These are phyloP conservation scores for Lipotes vexillifer DNA, from an alignment of 2,113 vertebrate genomes.

Conservation along the genomic window DNA sequence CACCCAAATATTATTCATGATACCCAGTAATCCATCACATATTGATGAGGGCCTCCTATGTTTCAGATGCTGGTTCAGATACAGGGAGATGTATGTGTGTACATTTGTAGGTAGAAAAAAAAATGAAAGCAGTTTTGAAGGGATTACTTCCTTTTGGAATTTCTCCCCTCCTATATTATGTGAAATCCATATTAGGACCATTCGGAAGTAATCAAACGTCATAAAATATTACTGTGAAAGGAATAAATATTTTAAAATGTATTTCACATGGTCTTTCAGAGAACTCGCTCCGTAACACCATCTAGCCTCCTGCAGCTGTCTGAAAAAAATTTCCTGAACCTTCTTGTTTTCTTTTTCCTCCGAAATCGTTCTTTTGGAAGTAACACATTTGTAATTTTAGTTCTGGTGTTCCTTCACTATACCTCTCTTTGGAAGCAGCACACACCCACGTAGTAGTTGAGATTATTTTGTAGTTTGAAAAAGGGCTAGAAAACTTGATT, in stretches of 20 bases:
- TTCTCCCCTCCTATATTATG: not conserved
- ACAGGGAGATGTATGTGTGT: fast-evolving
- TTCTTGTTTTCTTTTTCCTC: not conserved
- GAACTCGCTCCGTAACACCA: not conserved
- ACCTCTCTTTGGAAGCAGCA: not conserved
- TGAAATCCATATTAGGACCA: not conserved
- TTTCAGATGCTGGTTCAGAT: not conserved
- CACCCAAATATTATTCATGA: not conserved
- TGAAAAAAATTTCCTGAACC: not conserved
- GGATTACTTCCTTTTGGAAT: not conserved
- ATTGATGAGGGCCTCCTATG: not conserved
- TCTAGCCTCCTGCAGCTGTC: not conserved
- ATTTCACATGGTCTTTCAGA: not conserved
- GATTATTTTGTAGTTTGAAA: slow-evolving; percentile 11
- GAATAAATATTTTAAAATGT: not conserved
- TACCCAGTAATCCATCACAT: not conserved
- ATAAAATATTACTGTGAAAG: not conserved
- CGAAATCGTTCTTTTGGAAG: not conserved
- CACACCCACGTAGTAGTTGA: not conserved
- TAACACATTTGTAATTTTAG: not conserved
- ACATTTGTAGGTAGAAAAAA: not conserved
- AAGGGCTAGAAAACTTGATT: not conserved
- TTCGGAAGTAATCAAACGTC: not conserved
- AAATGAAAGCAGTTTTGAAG: not conserved
- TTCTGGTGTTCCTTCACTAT: not conserved